Base-by-base conservation (phyloP, 1,140 invertebrate genomes). In the Drosophila repleta region DNA sequence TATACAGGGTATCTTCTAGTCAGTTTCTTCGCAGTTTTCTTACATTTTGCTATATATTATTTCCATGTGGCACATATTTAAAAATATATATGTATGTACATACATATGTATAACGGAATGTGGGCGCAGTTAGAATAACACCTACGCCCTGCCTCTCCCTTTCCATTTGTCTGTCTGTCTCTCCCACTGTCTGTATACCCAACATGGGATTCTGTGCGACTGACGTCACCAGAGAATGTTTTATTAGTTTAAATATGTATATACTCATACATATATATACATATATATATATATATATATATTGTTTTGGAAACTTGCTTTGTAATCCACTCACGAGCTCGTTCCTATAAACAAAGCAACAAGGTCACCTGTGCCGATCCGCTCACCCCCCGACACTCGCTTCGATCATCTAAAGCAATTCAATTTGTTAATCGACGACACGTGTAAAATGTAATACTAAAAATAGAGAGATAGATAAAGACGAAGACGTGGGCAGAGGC, bases 351-450 rank as follows among this genome's bases (percentile, higher is more conserved):
- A 66, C 75, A 76, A 82, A 63, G 45, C 39, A 55, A 52, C 79
- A 83, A 83, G 79, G 79, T 83, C 79, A 73, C 13, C 10, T 3
- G 17, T 17, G 18, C 10, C 52, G 10, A 18, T 13, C 55, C 15
- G 3, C 39, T 15, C 17, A 5, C 13, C 43, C 10, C 13, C 21
- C 6, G 29, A 15, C 18, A 13, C 17, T 13, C 10, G 17, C 18
- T 35, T 35, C 11, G 10, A 35, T 35, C 51, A 13, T 17, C 51
- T 43, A 39, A 62, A 57, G 32, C 45, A 24, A 55, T 61, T 53
- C 24, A 57, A 57, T 63, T 76, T 68, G 71, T 60, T 76, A 83
- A 83, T 84, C 80, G 80, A 60, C 63, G 64, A 84, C 80, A 84
- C 76, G 80, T 84, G 80, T 83, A 80, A 80, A 76, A 10, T 39